Percentiles rank a stretch among this genome's conserved stretches.
These are phyloP conservation scores for Tinea pellionella DNA, from an alignment of 2,888 invertebrate species.

Conservation along the genomic window DNA sequence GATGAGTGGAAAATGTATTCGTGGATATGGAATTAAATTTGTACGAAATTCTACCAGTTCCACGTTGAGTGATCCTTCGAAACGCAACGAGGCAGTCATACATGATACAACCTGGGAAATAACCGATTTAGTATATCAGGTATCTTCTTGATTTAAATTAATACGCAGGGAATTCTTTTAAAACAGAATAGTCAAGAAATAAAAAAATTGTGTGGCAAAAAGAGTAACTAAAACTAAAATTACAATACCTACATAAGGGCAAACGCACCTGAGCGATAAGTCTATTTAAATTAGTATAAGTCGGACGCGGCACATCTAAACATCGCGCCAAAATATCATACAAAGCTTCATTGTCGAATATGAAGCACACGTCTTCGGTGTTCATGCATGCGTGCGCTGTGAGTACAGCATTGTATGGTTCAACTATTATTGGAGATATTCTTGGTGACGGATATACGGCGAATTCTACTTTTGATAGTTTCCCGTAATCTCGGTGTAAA, in stretches of 20 bases:
- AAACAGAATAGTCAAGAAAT: no score
- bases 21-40: conserved; percentile 86
- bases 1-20: conserved; percentile 87
- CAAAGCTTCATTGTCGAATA: conserved; percentile 81
- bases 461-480: conserved; percentile 73
- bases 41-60: conserved; percentile 82
- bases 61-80: conserved; percentile 74
- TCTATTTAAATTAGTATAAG: conserved; percentile 88
- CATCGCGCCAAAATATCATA: conserved; percentile 81
- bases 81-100: conserved; percentile 77
- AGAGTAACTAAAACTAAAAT: no score
- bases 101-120: conserved; percentile 72
- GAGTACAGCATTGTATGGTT: conserved; percentile 80
- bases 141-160: no score
- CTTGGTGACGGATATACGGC: conserved; percentile 88
- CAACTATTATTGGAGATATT: conserved; percentile 80
- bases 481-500: conserved; percentile 73
- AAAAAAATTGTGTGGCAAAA: no score
- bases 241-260: background rate
- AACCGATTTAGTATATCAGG: no score
- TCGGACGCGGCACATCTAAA: conserved; percentile 81
- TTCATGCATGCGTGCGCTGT: conserved; percentile 78
- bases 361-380: conserved; percentile 76
- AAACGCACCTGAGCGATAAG: conserved; percentile 74
- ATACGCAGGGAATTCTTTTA: no score